Percentiles rank a stretch among this genome's conserved stretches.
Conservation (phyloP, 2,797 vertebrate species). For the Pachyuromys duprasi region DNA sequence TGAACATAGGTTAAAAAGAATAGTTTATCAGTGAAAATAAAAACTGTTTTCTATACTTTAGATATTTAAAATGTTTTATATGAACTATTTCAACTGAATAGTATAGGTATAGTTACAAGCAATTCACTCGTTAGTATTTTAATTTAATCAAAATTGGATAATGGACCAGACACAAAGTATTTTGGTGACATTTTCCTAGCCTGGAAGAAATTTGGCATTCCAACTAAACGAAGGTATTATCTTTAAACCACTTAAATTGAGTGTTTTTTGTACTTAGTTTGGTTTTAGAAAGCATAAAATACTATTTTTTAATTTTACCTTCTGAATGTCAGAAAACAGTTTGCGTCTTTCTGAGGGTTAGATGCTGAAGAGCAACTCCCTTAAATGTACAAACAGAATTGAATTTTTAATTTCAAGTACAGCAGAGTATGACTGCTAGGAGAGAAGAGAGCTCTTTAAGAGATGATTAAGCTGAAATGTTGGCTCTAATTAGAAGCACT, state of each 20-base stretch:
- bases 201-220: not conserved
- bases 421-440: not conserved
- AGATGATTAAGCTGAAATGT: not conserved
- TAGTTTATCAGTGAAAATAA: not conserved
- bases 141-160: constrained; percentile 26
- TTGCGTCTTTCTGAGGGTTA: not conserved
- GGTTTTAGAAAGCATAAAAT: not conserved
- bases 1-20: not conserved
- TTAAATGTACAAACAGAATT: not conserved
- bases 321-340: constrained; percentile 3
- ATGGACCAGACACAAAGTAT: not conserved
- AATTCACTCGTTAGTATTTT: not conserved
- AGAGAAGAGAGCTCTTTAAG: not conserved
- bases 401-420: not conserved
- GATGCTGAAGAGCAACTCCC: not conserved
- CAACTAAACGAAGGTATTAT: constrained; percentile 19
- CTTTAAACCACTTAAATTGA: constrained; percentile 21
- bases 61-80: not conserved
- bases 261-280: constrained; percentile 40
- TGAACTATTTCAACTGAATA: not conserved
- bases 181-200: constrained; percentile 24
- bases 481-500: no score
- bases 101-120: not conserved
- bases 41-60: not conserved
- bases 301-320: not conserved